Evolutionary conservation across 2,888 invertebrate genomes (phyloP), one percentile per base, ranked within the genome.

Genomic region (Pasiphila rectangulata): DNA sequence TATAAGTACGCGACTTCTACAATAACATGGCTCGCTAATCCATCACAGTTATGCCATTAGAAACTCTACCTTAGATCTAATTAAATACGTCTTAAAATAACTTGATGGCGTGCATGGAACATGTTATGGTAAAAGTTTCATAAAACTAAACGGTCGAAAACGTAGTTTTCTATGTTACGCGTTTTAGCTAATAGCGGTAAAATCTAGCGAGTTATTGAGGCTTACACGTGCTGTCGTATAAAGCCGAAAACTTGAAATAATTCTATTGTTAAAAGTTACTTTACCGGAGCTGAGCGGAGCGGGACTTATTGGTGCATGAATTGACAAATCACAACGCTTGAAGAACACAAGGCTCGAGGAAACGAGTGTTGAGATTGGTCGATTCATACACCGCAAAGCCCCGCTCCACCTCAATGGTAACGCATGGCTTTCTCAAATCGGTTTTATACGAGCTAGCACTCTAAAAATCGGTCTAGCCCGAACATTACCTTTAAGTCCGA

Each of bases 151-250:
- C 54, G 56, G 61, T 49, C 40, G 74, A 63, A 75, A 75, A 72
- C 75, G 75, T 75, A 74, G 75, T 72, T 75, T 72, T 70, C 74
- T 71, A 59, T 51, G 59, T 64, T 63, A 59, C 57, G 55, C 60
- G 57, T 55, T 51, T 49, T 59, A 37, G 48, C 32, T 51, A 49
- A 43, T 55, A 51, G 51, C 40, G 38, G 43, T 25, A 37, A 41
- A 16, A n/a, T 42, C 5, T 23, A 32, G 32, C 46, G 57, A 59
- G 62, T 57, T 56, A 55, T 59, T 52, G 54, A 20, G 21, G 16
- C 35, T 20, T 56, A 46, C 49, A 47, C 57, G 56, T 47, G 57
- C 23, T 35, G n/a, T 23, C 27, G 42, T 38, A 39, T 34, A 38
- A 38, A 48, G 37, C 20, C 5, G n/a, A n/a, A n/a, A n/a, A n/a